Conservation (phyloP, 2,113 vertebrate genomes). For the Clarias batrachus region DNA sequence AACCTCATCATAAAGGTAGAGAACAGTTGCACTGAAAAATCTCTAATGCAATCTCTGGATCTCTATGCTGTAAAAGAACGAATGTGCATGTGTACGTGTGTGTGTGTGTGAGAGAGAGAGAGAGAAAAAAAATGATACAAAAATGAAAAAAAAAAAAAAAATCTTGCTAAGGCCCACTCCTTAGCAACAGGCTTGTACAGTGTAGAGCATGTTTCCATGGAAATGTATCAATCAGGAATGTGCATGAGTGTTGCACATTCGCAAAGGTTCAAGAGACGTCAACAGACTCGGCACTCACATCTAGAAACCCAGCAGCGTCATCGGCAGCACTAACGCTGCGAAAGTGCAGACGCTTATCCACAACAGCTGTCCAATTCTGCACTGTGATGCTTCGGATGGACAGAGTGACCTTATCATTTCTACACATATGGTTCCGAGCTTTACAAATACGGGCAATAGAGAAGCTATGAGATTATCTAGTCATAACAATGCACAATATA, state of each 20-base stretch:
- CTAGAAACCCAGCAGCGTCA: conserved; percentile 42
- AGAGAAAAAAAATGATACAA: conserved; percentile 55
- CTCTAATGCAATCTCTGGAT: conserved; percentile 53
- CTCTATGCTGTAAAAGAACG: conserved; percentile 48
- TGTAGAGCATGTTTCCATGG: conserved; percentile 86
- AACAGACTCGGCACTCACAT: conserved; percentile 70
- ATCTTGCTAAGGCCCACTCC: conserved; percentile 72
- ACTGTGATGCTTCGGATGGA: not conserved
- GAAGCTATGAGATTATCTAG: not conserved
- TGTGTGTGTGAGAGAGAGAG: conserved; percentile 25
- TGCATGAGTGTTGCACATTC: conserved; percentile 75
- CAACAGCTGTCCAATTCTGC: conserved; percentile 1
- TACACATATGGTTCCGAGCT: not conserved
- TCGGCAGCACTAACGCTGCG: conserved; percentile 3
- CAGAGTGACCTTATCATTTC: not conserved
- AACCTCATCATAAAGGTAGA: conserved; percentile 34
- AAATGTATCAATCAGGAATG: conserved; percentile 90
- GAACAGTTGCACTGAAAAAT: conserved; percentile 34
- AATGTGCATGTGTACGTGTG: conserved; percentile 9
- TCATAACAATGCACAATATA: not conserved
- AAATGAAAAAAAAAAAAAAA: conserved; percentile 63
- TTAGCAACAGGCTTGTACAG: conserved; percentile 71
- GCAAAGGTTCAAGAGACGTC: conserved; percentile 81
- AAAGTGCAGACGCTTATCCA: conserved; percentile 18
- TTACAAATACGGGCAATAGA: not conserved